phyloP scores from a whole-genome alignment of 2,113 vertebrate genomes.

The Gallinago media region DNA sequence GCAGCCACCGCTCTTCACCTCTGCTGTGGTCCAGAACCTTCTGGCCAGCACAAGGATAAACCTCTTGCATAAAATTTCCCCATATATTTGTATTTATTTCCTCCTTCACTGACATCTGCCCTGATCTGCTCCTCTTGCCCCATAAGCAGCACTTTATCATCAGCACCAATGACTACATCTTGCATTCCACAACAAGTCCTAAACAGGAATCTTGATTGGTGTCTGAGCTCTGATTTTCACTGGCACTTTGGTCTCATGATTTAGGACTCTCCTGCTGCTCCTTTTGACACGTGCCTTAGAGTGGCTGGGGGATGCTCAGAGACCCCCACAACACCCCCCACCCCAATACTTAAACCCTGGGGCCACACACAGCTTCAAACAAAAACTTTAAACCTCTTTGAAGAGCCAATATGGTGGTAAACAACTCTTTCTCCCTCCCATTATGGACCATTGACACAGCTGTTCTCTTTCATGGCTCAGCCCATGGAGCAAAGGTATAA shows the following conservation, averaged over 20 bases:
- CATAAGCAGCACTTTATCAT: not conserved
- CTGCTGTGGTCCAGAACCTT: not conserved
- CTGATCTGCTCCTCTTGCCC: not conserved
- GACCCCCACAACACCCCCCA: not conserved
- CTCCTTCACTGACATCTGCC: not conserved
- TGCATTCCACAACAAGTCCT: not conserved
- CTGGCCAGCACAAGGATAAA: not conserved
- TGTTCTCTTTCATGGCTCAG: slow-evolving; percentile 7
- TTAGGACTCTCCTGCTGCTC: not conserved
- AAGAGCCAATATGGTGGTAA: not conserved
- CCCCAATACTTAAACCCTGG: not conserved
- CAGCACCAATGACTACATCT: not conserved
- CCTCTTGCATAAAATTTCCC: not conserved
- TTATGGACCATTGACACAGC: slow-evolving; percentile 17
- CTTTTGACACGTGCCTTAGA: not conserved
- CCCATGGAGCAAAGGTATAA: not conserved
- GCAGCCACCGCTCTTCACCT: not conserved
- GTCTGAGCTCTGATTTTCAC: not conserved
- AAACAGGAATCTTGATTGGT: not conserved
- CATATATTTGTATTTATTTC: not conserved
- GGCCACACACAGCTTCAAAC: not conserved
- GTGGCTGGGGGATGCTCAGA: not conserved
- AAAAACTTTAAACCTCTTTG: not conserved
- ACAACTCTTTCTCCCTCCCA: not conserved
- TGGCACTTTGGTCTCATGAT: not conserved